phyloP scores from a whole-genome alignment of 2,113 vertebrate species.

The Hippocampus barbouri region DNA sequence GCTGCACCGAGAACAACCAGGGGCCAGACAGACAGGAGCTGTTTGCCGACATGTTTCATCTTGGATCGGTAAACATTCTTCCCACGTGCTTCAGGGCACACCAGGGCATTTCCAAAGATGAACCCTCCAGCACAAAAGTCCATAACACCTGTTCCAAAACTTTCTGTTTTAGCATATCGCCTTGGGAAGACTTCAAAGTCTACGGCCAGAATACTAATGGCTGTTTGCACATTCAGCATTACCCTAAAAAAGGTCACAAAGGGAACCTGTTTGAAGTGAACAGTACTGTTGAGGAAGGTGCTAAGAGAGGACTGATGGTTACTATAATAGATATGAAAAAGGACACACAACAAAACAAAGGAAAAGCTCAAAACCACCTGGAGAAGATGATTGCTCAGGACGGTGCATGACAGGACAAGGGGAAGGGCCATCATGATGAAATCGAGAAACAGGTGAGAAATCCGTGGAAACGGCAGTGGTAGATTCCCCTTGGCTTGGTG shows the following conservation, averaged over 20 bases:
- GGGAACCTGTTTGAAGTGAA: slow-evolving; percentile 76
- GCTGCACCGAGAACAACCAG: slow-evolving; percentile 79
- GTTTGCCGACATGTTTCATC: slow-evolving; percentile 67
- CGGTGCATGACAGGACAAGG: slow-evolving; percentile 78
- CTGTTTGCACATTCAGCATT: slow-evolving; percentile 80
- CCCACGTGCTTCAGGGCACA: slow-evolving; percentile 83
- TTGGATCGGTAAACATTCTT: slow-evolving; percentile 55
- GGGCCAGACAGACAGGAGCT: slow-evolving; percentile 81
- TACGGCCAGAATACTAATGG: slow-evolving; percentile 89
- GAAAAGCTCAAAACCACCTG: slow-evolving; percentile 57
- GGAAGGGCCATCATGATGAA: slow-evolving; percentile 79
- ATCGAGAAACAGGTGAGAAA: slow-evolving; percentile 77
- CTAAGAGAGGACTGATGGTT: slow-evolving; percentile 51
- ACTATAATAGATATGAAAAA: slow-evolving; percentile 65
- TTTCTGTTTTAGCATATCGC: slow-evolving; percentile 88
- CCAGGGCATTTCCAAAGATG: slow-evolving; percentile 84
- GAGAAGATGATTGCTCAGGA: slow-evolving; percentile 72
- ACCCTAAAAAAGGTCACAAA: slow-evolving; percentile 84
- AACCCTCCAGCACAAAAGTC: slow-evolving; percentile 90
- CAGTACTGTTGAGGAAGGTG: slow-evolving; percentile 66
- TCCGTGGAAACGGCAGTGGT: slow-evolving; percentile 59
- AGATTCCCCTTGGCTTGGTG: slow-evolving; percentile 58
- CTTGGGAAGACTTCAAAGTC: slow-evolving; percentile 90
- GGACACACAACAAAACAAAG: slow-evolving; percentile 48
- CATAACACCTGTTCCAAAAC: slow-evolving; percentile 92